These are phyloP conservation scores for Meloidogyne floridensis DNA, from an alignment of 1,140 invertebrate genomes.

Conservation along the genomic window DNA sequence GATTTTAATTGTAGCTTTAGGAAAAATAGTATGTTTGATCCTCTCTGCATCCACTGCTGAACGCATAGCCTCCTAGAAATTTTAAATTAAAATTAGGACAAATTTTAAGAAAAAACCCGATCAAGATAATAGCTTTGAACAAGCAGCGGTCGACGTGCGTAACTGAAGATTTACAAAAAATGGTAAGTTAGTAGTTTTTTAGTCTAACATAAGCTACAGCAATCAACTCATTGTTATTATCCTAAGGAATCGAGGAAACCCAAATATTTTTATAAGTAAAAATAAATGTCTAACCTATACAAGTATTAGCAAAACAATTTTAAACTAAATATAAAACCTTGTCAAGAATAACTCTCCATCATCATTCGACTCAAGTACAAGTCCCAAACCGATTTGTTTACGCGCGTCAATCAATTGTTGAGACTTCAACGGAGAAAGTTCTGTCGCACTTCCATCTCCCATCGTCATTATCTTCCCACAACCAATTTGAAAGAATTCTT, in stretches of 20 bases:
- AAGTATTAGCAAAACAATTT: no score
- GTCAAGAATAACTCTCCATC: slow-evolving; percentile 35
- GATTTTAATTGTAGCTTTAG: slow-evolving; percentile 42
- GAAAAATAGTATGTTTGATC: slow-evolving; percentile 35
- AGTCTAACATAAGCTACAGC: no score
- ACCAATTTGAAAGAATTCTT: slow-evolving; percentile 32
- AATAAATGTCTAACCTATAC: background rate
- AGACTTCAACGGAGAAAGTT: slow-evolving; percentile 27
- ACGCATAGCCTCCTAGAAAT: slow-evolving; percentile 37
- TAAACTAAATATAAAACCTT: slow-evolving; percentile 5
- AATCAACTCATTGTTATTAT: no score
- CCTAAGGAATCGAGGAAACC: no score
- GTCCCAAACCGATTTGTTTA: slow-evolving; percentile 28
- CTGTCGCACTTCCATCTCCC: background rate
- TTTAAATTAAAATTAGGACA: background rate
- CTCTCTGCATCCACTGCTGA: slow-evolving; percentile 8
- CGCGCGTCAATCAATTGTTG: slow-evolving; percentile 34
- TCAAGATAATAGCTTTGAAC: slow-evolving; percentile 42
- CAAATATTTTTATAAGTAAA: no score
- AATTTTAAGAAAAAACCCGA: background rate
- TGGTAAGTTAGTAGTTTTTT: no score
- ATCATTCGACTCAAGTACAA: slow-evolving; percentile 35
- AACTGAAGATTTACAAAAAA: slow-evolving; percentile 1
- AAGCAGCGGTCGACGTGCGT: slow-evolving; percentile 31
- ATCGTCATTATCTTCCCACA: background rate